Conservation (phyloP, 23 tunicate species). For the Botrylloides violaceus region DNA sequence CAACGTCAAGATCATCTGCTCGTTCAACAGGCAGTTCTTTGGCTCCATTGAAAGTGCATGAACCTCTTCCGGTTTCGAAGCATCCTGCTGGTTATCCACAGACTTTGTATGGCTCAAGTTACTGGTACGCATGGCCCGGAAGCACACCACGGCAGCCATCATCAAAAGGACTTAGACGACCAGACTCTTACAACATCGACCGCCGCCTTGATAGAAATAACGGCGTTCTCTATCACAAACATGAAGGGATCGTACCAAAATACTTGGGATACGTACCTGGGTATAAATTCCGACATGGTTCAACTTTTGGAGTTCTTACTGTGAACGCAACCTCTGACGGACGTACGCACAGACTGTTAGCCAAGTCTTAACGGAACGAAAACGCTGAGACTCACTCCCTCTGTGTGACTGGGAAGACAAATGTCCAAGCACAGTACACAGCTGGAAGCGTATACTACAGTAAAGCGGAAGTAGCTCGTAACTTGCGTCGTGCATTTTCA, state of each 20-base stretch:
- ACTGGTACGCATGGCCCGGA: conserved; percentile 75
- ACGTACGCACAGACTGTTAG: conserved; percentile 20
- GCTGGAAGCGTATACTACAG: no score
- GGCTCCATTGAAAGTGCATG: conserved; percentile 25
- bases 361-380: not conserved
- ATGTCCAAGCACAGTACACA: no score
- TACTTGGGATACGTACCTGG: conserved; percentile 90
- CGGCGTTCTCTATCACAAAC: conserved; percentile 81
- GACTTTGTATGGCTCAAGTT: conserved; percentile 82
- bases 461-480: no score
- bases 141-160: not conserved
- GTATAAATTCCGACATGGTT: conserved; percentile 80
- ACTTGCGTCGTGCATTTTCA: no score
- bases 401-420: no score
- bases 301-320: conserved; percentile 75
- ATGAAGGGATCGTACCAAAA: conserved; percentile 84
- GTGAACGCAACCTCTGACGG: conserved; percentile 60
- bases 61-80: not conserved
- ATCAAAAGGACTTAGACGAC: conserved; percentile 1
- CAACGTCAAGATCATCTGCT: conserved; percentile 11
- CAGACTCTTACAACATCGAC: conserved; percentile 52
- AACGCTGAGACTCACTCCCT: not conserved
- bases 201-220: conserved; percentile 43
- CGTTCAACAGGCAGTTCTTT: conserved; percentile 33
- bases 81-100: conserved; percentile 65